Conservation (phyloP, 2,797 vertebrate genomes). For the Garrulus glandarius region DNA sequence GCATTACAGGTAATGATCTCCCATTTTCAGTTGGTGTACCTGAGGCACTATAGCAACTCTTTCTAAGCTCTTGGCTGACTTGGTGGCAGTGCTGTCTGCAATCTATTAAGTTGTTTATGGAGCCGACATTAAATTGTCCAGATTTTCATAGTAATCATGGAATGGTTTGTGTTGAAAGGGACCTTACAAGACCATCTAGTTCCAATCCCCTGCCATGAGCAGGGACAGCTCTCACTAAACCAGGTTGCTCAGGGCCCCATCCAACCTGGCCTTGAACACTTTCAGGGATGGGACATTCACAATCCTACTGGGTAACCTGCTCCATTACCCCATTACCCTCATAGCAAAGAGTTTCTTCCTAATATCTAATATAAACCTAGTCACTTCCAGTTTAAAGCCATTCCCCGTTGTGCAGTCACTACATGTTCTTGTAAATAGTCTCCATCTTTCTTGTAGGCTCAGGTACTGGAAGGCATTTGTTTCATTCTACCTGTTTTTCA, state of each 20-base stretch:
- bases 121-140: neutral
- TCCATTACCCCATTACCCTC: neutral
- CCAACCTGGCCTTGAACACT: neutral
- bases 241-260: neutral
- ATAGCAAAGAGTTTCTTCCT: neutral
- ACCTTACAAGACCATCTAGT: neutral
- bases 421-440: neutral
- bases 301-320: neutral
- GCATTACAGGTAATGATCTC: neutral
- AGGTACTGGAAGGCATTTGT: neutral
- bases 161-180: neutral
- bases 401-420: neutral
- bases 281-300: neutral
- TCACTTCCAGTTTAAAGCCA: neutral
- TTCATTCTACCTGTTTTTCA: neutral
- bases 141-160: neutral
- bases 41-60: neutral
- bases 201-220: neutral
- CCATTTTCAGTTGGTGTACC: neutral
- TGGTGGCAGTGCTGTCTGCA: neutral
- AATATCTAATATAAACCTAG: neutral
- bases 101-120: neutral
- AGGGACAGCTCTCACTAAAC: neutral
- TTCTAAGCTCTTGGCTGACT: neutral
- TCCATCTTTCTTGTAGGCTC: too few species aligned